phyloP scores from a whole-genome alignment of 2,888 invertebrate species.

The Nephrotoma flavescens region DNA sequence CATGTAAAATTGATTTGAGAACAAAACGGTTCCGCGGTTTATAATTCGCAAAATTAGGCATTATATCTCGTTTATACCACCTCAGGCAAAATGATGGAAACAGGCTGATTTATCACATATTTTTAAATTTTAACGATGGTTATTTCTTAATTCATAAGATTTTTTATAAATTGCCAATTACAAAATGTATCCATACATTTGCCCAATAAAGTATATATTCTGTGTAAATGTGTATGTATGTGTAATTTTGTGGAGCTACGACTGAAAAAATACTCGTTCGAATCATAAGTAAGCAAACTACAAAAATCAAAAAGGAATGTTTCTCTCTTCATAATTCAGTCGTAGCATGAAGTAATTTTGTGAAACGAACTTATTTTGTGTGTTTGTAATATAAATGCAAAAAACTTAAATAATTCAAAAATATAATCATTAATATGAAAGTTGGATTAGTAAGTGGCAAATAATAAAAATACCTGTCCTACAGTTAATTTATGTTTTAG shows the following conservation, averaged over 20 bases:
- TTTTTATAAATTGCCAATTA: not conserved
- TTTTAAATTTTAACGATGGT: not conserved
- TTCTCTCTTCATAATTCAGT: not conserved
- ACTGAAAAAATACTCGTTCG: not conserved
- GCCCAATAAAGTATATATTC: not conserved
- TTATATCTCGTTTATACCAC: not conserved
- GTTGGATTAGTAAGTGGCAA: constrained; percentile 8
- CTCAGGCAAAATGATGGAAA: not conserved
- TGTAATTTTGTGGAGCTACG: not conserved
- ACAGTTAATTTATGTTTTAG: constrained; percentile 37
- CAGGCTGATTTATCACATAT: not conserved
- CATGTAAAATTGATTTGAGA: not conserved
- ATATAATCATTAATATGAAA: not conserved
- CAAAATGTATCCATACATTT: not conserved
- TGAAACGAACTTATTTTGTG: not conserved
- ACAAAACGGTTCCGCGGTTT: not conserved
- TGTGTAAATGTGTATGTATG: not conserved
- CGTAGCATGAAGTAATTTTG: not conserved
- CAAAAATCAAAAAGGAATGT: not conserved
- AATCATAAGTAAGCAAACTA: not conserved
- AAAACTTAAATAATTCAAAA: not conserved
- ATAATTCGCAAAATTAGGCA: not conserved
- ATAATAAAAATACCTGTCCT: constrained; percentile 32
- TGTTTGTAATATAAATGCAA: not conserved
- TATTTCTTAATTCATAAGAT: too few species aligned